phyloP scores from a whole-genome alignment of 2,113 vertebrate genomes.

The Poicephalus gulielmi region DNA sequence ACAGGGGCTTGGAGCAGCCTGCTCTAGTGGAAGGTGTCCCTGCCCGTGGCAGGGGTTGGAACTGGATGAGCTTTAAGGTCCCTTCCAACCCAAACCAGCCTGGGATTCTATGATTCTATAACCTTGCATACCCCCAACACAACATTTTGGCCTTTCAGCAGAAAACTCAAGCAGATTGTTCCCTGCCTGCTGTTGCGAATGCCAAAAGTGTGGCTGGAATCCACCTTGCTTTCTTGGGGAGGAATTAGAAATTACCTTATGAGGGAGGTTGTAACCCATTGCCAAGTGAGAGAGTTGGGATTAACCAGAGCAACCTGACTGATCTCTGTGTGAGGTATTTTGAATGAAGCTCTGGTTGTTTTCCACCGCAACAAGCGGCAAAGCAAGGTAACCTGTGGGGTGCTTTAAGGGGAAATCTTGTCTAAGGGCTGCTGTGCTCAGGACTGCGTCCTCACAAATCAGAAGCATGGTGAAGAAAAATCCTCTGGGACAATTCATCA shows the following conservation, averaged over 20 bases:
- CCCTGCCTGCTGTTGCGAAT: not conserved
- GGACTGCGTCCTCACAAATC: not conserved
- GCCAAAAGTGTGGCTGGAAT: not conserved
- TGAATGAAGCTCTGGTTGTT: slow-evolving; percentile 11
- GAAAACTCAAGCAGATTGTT: not conserved
- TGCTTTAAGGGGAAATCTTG: not conserved
- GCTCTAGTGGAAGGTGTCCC: not conserved
- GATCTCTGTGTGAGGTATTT: slow-evolving; percentile 55
- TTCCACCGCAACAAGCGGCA: not conserved
- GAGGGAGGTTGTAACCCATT: not conserved
- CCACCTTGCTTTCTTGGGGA: not conserved
- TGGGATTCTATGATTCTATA: not conserved
- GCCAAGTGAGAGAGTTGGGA: slow-evolving; percentile 32
- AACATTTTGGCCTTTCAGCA: not conserved
- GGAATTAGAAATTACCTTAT: slow-evolving; percentile 11
- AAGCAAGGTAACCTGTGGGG: not conserved
- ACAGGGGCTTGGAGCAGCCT: not conserved
- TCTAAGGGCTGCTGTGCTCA: not conserved
- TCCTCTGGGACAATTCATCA: not conserved
- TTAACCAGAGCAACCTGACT: slow-evolving; percentile 46
- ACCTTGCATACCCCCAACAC: not conserved
- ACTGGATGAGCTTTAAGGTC: not conserved
- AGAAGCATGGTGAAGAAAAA: not conserved
- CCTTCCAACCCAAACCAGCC: not conserved
- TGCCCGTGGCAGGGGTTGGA: not conserved